Evolutionary conservation across 2,113 vertebrate species (phyloP), one percentile per base, ranked within the genome.

Genomic region (Neotragus moschatus): DNA sequence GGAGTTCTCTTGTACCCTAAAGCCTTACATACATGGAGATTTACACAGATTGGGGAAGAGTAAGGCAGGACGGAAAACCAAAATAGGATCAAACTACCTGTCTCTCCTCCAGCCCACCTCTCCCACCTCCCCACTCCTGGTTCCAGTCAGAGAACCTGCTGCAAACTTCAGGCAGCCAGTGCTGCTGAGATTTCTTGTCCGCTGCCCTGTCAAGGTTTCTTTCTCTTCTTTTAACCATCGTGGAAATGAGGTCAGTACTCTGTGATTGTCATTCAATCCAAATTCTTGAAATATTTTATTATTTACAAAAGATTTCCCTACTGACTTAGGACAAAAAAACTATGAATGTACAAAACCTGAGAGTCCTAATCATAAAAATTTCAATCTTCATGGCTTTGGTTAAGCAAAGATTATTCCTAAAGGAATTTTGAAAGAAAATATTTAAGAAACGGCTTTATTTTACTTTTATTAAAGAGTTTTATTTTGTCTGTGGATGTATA

Each of bases 241-340:
- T 96, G 94, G 88, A 98, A 97, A 98, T 16, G 94, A 97, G 95
- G 97, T 96, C 96, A 97, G 77, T 90, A 88, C 84, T 97, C 95
- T 97, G 90, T 94, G 95, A 94, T 79, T 85, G 81, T 97, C 96
- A 97, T 97, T 97, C 73, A 26, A 95, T 97, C 95, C 95, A 96
- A 98, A 98, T 97, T 97, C 96, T 97, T 96, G 88, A 96, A 97
- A 97, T 97, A 96, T 92, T 98, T 98, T 97, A 96, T 97, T 90
- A 97, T 97, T 97, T 97, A 96, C 92, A 95, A 94, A 97, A 97
- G 92, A 66, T 94, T 97, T 98, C 88, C 90, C 61, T 97, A 82
- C 90, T 87, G 47, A 97, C 77, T 97, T 95, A 80, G 80, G 87
- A 88, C 75, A 77, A 75, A 73, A 89, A 89, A 96, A 90, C 84